Conservation (phyloP, 2,113 vertebrate species). For the Bos taurus region ARS-UCD2.0 NC_037356.1:8699501-8700000, state of each 20-base stretch:
- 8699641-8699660: neutral
- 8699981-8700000: neutral
- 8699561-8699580: neutral
- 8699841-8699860: neutral
- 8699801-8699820: neutral
- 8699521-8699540: neutral
- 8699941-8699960: neutral
- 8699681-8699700: neutral
- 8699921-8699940: neutral
- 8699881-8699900: neutral
- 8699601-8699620: neutral
- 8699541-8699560: neutral
- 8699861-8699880: neutral
- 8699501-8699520: neutral
- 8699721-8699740: conserved; percentile 8
- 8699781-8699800: neutral
- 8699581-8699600: neutral
- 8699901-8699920: too few relatives aligned
- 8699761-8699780: neutral
- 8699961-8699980: neutral
- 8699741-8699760: neutral
- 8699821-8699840: too few relatives aligned
- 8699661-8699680: neutral
- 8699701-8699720: neutral
- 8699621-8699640: neutral